Evolutionary conservation across 1,140 invertebrate genomes (phyloP).

Genomic region (Zaprionus lachaisei): DNA sequence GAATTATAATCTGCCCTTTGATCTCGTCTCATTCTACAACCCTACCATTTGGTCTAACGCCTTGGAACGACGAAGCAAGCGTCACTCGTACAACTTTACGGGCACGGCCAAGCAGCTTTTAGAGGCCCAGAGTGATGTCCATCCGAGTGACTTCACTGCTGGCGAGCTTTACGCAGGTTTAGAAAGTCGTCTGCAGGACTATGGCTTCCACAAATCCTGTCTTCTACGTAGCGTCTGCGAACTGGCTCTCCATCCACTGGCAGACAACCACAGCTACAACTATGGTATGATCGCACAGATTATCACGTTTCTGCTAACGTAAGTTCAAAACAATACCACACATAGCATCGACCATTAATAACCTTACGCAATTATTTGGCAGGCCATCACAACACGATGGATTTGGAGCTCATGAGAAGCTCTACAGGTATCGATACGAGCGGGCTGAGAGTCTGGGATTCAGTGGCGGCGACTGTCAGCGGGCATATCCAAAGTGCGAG

Average conservation of each 20-base stretch:
- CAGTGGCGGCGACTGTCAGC: constrained; percentile 63
- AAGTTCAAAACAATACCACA: constrained; percentile 19
- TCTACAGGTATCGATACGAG: constrained; percentile 71
- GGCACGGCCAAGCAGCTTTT: background rate
- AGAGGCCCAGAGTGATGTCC: constrained; percentile 30
- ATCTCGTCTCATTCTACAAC: constrained; percentile 64
- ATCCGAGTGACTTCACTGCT: constrained; percentile 73
- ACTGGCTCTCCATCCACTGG: constrained; percentile 75
- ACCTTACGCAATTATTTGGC: constrained; percentile 4
- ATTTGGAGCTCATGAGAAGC: constrained; percentile 57
- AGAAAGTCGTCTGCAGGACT: constrained; percentile 56
- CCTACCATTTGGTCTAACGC: constrained; percentile 65
- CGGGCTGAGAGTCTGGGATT: constrained; percentile 72
- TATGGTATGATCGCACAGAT: constrained; percentile 62
- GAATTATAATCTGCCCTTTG: constrained; percentile 72
- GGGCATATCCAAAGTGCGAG: constrained; percentile 66
- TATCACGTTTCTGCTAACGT: constrained; percentile 78
- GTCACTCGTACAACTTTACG: constrained; percentile 27
- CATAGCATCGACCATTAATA: background rate
- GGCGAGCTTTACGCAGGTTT: constrained; percentile 70
- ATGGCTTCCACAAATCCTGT: constrained; percentile 73
- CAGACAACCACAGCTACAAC: constrained; percentile 53
- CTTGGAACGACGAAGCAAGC: constrained; percentile 46
- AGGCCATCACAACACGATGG: constrained; percentile 80
- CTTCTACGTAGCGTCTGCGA: constrained; percentile 76